Conservation (phyloP, 2,113 vertebrate genomes). For the Psilopogon haemacephalus region DNA sequence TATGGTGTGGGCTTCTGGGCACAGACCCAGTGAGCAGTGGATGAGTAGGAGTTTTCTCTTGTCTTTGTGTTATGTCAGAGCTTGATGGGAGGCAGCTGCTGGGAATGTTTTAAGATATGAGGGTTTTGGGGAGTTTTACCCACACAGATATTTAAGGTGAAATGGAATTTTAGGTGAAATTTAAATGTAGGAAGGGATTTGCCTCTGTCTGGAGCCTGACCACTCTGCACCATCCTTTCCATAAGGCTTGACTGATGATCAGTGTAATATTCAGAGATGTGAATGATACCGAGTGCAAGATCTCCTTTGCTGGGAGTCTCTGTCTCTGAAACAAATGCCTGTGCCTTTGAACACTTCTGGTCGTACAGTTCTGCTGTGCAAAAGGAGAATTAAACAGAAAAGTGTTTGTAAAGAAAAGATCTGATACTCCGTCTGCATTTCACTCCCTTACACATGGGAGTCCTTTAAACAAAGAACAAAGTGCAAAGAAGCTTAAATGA, state of each 20-base stretch:
- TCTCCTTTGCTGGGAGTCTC: not conserved
- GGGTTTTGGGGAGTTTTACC: not conserved
- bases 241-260: not conserved
- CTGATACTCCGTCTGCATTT: not conserved
- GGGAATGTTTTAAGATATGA: not conserved
- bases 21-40: not conserved
- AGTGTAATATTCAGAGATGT: not conserved
- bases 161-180: not conserved
- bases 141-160: constrained; percentile 19
- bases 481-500: not conserved
- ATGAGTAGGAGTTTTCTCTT: constrained; percentile 45
- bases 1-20: constrained; percentile 14
- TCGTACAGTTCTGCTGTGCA: not conserved
- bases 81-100: constrained; percentile 59
- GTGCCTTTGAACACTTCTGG: not conserved
- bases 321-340: not conserved
- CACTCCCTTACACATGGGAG: not conserved
- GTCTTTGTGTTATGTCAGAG: constrained; percentile 14
- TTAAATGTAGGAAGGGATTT: not conserved
- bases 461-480: not conserved
- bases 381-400: not conserved
- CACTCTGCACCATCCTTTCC: not conserved
- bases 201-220: not conserved
- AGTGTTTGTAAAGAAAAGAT: not conserved
- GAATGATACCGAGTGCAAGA: not conserved